A percentile compares a stretch with the other conserved stretches of the same genome.
These are phyloP conservation scores for Lasioglossum pauxillum DNA, from an alignment of 2,888 invertebrate genomes.

Conservation along the genomic window DNA sequence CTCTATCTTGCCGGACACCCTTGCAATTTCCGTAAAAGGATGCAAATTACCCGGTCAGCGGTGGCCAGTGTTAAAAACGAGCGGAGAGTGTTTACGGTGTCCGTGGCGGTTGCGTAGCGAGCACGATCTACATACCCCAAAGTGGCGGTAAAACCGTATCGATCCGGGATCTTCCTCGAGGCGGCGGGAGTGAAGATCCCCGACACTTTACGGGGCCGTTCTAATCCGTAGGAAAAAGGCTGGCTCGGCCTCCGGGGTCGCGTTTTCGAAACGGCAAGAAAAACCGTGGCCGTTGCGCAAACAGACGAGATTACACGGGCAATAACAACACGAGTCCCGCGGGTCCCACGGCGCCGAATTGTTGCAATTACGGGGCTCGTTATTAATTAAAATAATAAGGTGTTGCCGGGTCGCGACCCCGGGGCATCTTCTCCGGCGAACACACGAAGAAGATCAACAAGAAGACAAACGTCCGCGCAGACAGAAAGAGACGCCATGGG, in stretches of 20 bases:
- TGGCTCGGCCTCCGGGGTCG: not conserved
- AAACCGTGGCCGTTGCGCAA: slow-evolving; percentile 4
- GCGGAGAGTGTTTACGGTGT: not conserved
- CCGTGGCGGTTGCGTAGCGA: not conserved
- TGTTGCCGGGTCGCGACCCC: slow-evolving; percentile 70
- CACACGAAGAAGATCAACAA: slow-evolving; percentile 12
- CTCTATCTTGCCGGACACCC: not conserved
- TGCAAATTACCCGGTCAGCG: not conserved
- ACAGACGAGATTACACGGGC: slow-evolving; percentile 10
- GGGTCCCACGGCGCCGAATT: slow-evolving; percentile 6
- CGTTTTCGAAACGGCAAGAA: not conserved
- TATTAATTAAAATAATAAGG: slow-evolving; percentile 69
- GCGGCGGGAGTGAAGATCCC: not conserved
- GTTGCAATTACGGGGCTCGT: slow-evolving; percentile 15
- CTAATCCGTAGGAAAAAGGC: not conserved
- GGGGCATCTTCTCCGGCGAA: slow-evolving; percentile 43
- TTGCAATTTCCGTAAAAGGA: not conserved
- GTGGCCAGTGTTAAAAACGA: not conserved
- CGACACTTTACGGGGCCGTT: not conserved
- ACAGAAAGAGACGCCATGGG: slow-evolving; percentile 30
- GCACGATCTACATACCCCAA: not conserved
- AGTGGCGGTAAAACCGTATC: slow-evolving; percentile 13
- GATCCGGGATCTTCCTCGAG: not conserved
- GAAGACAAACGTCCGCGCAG: slow-evolving; percentile 51
- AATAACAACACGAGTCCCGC: not conserved